Conservation (phyloP, 2,113 vertebrate species). For the Varanus komodoensis region DNA sequence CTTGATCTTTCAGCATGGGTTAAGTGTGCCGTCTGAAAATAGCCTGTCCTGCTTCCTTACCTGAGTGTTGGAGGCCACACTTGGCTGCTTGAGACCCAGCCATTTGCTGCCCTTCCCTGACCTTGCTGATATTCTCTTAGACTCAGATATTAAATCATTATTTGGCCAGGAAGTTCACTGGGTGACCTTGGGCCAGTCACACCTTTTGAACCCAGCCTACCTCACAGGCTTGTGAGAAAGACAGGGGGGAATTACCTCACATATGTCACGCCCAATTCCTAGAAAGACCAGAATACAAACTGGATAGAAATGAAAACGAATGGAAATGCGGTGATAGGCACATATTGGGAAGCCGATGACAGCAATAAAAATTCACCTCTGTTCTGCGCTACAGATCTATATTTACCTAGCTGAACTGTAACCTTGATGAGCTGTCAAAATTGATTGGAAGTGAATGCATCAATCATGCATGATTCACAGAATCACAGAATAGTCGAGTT, state of each 20-base stretch:
- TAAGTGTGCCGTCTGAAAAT: no score
- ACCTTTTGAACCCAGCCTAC: background rate
- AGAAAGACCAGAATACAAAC: background rate
- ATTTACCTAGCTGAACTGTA: background rate
- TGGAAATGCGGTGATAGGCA: background rate
- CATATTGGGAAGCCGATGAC: background rate
- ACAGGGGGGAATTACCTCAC: background rate
- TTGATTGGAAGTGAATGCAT: background rate
- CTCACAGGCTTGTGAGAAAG: background rate
- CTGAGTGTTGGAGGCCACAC: no score
- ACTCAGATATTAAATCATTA: background rate
- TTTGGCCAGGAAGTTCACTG: background rate
- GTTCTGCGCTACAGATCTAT: background rate
- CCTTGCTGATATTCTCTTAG: background rate
- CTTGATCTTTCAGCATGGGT: no score
- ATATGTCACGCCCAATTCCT: background rate
- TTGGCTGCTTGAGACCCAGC: no score
- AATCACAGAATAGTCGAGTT: no score
- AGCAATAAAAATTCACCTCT: background rate
- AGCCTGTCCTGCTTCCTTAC: no score
- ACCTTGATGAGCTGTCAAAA: background rate
- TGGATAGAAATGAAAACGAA: background rate
- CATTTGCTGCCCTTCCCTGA: background rate
- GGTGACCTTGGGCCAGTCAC: background rate
- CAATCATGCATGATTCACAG: slow-evolving; percentile 17